Base-by-base conservation (phyloP, 2,888 invertebrate species). In the Lasioglossum villosulum region DNA sequence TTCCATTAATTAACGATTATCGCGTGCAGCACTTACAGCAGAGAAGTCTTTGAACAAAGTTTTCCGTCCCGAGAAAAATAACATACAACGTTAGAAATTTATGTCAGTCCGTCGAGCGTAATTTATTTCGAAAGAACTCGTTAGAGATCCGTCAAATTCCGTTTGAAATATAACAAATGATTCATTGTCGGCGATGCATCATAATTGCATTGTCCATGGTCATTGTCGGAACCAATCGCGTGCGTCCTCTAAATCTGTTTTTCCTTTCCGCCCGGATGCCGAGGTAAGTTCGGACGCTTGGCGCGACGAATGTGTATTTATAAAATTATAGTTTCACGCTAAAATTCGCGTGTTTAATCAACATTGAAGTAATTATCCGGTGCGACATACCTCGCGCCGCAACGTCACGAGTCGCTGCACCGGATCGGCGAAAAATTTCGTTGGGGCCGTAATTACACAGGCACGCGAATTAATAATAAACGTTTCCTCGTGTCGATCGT, bases 261-360 rank as follows among this genome's bases (percentile, higher is more conserved):
- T 12, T 56, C 56, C n/a, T n/a, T n/a, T 12, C 8, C 56, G n/a
- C 56, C 56, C n/a, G 56, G 12, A 27, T 4, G 1, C 23, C 3
- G n/a, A n/a, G n/a, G 12, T n/a, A 6, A 12, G 56, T n/a, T n/a
- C 56, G 10, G 23, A 56, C 12, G 56, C 10, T 56, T 4, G 19
- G 10, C 12, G n/a, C n/a, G 2, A 56, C 4, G n/a, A n/a, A 45
- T n/a, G n/a, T n/a, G n/a, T 80, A 83, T 83, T 63, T 75, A 75
- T 83, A 75, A 71, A 80, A 72, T 63, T 19, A 0, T 1, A 23
- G 63, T 63, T 8, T 63, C 0, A 16, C 5, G 30, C 1, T 63
- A 63, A 39, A 70, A 70, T 27, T 56, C 37, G 23, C 4, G 63
- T 23, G 39, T 23, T 23, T 16, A 48, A 19, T 56, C 63, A 56